Evolutionary conservation across 2,888 invertebrate genomes (phyloP).

Genomic region (Conops quadrifasciatus): DNA sequence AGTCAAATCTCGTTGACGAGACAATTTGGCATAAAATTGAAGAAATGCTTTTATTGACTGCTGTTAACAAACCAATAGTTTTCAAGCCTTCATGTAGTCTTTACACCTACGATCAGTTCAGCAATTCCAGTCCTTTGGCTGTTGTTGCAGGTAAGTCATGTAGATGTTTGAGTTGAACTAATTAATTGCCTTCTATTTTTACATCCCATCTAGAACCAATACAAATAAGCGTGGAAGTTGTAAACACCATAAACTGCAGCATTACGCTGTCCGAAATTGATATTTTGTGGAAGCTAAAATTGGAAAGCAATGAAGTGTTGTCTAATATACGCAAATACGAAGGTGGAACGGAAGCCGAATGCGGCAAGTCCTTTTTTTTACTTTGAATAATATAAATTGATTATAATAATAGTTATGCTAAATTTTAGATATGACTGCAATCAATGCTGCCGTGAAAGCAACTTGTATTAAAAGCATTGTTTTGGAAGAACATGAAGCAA

Average conservation of each 20-base stretch:
- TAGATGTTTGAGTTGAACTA: slow-evolving; percentile 33
- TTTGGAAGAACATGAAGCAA: slow-evolving; percentile 65
- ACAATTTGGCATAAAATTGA: slow-evolving; percentile 78
- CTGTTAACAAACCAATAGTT: slow-evolving; percentile 74
- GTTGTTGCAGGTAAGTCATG: slow-evolving; percentile 72
- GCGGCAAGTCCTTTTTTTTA: slow-evolving; percentile 24
- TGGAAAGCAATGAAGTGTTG: slow-evolving; percentile 62
- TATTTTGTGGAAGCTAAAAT: slow-evolving; percentile 61
- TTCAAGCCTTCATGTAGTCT: slow-evolving; percentile 82
- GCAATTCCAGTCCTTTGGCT: slow-evolving; percentile 73
- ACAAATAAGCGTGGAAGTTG: slow-evolving; percentile 70
- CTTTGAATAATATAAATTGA: background rate
- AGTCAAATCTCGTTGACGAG: slow-evolving; percentile 64
- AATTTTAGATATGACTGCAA: slow-evolving; percentile 51
- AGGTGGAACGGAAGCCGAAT: slow-evolving; percentile 51
- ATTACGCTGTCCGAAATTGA: slow-evolving; percentile 61
- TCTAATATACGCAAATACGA: slow-evolving; percentile 64
- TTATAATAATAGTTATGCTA: background rate
- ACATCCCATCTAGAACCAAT: too few species aligned
- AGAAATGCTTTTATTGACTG: slow-evolving; percentile 77
- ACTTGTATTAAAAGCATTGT: slow-evolving; percentile 54
- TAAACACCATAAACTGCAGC: slow-evolving; percentile 71
- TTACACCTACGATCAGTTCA: slow-evolving; percentile 74
- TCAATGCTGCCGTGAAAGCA: slow-evolving; percentile 58
- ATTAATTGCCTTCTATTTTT: too few species aligned